Evolutionary conservation across 1,140 invertebrate genomes (phyloP).

Genomic region (Plutomurus gul): DNA sequence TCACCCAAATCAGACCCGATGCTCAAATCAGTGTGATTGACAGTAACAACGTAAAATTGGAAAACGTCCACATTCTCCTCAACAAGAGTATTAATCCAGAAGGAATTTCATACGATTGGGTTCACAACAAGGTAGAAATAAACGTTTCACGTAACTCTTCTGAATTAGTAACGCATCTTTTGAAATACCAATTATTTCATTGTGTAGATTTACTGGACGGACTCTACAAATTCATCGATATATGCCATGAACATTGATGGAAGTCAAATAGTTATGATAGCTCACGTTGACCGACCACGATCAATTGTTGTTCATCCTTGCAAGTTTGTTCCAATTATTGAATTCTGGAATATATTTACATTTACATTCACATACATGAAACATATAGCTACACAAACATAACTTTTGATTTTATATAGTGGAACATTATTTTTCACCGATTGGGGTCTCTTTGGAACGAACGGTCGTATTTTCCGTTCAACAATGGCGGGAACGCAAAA

Average conservation of each 20-base stretch:
- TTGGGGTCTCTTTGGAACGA: conserved; percentile 89
- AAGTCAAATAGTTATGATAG: conserved; percentile 88
- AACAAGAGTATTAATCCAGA: conserved; percentile 88
- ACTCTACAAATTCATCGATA: conserved; percentile 90
- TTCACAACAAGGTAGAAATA: conserved; percentile 73
- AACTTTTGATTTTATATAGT: conserved; percentile 46
- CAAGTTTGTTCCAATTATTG: conserved; percentile 56
- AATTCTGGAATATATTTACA: not conserved
- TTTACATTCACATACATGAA: conserved; percentile 68
- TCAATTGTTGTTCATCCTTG: conserved; percentile 97
- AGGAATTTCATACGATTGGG: conserved; percentile 96
- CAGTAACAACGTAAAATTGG: conserved; percentile 67
- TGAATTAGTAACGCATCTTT: not conserved
- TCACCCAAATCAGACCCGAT: conserved; percentile 89
- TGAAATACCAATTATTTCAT: too few species aligned
- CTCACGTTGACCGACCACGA: conserved; percentile 85
- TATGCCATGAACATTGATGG: conserved; percentile 93
- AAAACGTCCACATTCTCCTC: conserved; percentile 73
- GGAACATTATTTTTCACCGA: conserved; percentile 87
- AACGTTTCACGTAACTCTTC: not conserved
- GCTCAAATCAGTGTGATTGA: conserved; percentile 81
- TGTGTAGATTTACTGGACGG: conserved; percentile 86
- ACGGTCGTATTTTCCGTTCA: conserved; percentile 90
- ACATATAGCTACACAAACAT: conserved; percentile 2
- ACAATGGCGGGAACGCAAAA: conserved; percentile 96